Base-by-base conservation (phyloP, 2,113 vertebrate genomes). In the Chaetorhynchus papuensis region DNA sequence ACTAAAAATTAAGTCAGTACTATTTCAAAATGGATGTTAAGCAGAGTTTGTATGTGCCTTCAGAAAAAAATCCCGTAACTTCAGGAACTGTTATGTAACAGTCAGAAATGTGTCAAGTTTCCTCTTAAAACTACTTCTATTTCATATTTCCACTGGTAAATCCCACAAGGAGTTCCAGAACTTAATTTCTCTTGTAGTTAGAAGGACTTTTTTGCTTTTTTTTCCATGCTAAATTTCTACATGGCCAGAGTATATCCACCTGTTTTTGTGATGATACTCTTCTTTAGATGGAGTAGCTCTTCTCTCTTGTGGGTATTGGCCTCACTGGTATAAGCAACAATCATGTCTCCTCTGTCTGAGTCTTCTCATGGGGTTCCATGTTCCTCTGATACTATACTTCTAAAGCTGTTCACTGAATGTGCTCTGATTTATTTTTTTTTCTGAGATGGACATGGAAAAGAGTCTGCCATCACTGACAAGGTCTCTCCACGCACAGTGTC, bases 401-500 rank as follows among this genome's bases (percentile, higher is more conserved):
- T 66, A 47, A 37, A 45, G 18, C 47, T 47, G 19, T 63, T 84
- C 65, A 79, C 31, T 78, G 47, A 35, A 49, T 56, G 20, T 82
- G 30, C 49, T 79, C 44, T 50, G 19, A 35, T 56, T 64, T 70
- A 54, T 7, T 22, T 63, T 83, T 47, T 47, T 81, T 59, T 42
- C 33, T 81, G 56, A 70, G 39, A 24, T 17, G 35, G 15, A 52
- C 21, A 13, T 28, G 31, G 64, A 74, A 53, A 54, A 30, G 14
- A 23, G 6, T 59, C 65, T 76, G 9, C 60, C 61, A 10, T 16
- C 26, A 27, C 35, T 54, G 35, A 18, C 19, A n/a, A 87, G 37
- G 15, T 75, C 65, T 87, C 42, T 33, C n/a, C 23, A 7, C 1
- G 0, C 35, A 31, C 0, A 5, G 8, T 27, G 26, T n/a, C 10